These are phyloP conservation scores for Cabera pusaria DNA, from an alignment of 2,888 invertebrate species.

Conservation along the genomic window DNA sequence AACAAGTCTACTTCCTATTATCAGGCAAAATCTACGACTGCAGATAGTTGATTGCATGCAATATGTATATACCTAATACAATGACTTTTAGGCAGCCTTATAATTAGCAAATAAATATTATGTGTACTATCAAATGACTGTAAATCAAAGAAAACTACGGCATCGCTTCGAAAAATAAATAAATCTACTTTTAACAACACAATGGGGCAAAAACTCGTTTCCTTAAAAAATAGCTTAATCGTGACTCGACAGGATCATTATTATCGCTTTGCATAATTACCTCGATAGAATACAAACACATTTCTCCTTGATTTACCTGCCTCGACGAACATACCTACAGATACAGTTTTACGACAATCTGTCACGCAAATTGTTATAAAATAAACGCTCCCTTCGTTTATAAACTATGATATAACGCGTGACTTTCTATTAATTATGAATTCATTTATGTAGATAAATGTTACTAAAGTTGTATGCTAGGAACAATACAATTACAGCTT, in stretches of 20 bases:
- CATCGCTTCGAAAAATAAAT: conserved; percentile 21
- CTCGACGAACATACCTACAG: conserved; percentile 46
- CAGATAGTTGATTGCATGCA: too few species aligned
- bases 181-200: conserved; percentile 31
- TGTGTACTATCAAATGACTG: too few species aligned
- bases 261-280: conserved; percentile 61
- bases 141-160: too few species aligned
- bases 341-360: too few species aligned
- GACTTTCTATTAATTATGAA: conserved; percentile 8
- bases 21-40: too few species aligned
- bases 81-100: too few species aligned
- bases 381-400: conserved; percentile 44
- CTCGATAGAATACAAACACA: conserved; percentile 56
- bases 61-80: too few species aligned
- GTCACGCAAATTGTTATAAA: conserved; percentile 65
- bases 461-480: too few species aligned
- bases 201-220: conserved; percentile 34
- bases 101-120: too few species aligned
- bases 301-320: conserved; percentile 44
- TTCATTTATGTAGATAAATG: too few species aligned
- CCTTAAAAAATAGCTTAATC: conserved; percentile 48
- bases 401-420: conserved; percentile 12
- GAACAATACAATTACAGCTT: too few species aligned
- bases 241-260: conserved; percentile 55
- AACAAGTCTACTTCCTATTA: too few species aligned